A percentile compares a stretch with the other conserved stretches of the same genome.
These are phyloP conservation scores for Hemitrygon akajei DNA, from an alignment of 2,797 vertebrate genomes.

Conservation along the genomic window DNA sequence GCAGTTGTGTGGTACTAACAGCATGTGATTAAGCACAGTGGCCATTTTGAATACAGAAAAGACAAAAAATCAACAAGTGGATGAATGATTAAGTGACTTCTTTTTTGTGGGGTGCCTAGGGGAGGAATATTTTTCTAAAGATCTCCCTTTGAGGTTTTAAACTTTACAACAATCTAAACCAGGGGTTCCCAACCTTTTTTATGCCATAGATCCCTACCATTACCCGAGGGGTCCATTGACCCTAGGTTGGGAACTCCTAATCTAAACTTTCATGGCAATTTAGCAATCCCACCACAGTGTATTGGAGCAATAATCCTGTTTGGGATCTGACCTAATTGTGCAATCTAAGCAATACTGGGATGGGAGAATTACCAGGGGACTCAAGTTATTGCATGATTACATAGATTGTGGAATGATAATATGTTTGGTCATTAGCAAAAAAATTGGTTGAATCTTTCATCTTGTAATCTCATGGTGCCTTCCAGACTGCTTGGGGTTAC, in stretches of 20 bases:
- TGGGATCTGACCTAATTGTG: background rate
- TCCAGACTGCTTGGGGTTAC: background rate
- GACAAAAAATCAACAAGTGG: background rate
- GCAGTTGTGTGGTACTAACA: background rate
- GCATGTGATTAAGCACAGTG: background rate
- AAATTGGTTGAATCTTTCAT: background rate
- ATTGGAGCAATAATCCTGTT: background rate
- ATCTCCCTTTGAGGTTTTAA: background rate
- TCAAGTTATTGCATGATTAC: background rate
- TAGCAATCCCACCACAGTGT: background rate
- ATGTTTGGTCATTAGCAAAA: background rate
- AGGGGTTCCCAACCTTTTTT: no score
- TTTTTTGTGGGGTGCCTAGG: background rate
- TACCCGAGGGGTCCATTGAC: no score
- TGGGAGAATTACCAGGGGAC: background rate
- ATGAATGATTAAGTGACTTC: background rate
- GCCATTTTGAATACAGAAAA: background rate
- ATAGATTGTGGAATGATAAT: background rate
- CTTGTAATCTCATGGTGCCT: background rate
- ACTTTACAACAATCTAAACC: background rate
- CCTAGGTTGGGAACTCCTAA: no score
- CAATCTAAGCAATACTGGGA: background rate
- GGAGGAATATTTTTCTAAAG: background rate
- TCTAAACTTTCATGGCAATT: background rate
- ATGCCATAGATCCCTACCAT: no score